Evolutionary conservation across 2,888 invertebrate genomes (phyloP), one percentile per base, ranked within the genome.

Genomic region (Teleiodes luculella): DNA sequence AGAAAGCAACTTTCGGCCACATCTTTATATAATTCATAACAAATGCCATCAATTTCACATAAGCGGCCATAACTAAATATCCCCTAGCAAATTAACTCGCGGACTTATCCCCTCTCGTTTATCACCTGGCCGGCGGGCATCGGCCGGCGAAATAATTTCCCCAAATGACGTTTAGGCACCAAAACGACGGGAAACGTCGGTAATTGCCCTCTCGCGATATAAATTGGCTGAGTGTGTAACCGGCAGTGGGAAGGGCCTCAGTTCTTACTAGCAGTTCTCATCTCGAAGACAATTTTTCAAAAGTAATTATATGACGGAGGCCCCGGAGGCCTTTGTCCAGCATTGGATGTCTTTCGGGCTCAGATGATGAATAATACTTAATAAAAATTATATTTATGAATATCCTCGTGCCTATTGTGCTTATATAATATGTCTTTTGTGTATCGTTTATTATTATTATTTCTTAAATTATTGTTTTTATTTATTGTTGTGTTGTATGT

Each of bases 201-300:
- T 83, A 83, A 85, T 85, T 81, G 82, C 83, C 83, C 78, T 76
- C 83, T 78, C 79, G 80, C 76, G 68, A 73, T 81, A 83, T 83
- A 86, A 85, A 85, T 85, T 85, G 83, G 79, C 82, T 77, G 81
- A 83, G 83, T 80, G 80, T 80, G 78, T 78, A 77, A 72, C 80
- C 79, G 78, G 75, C 74, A 76, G 74, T 74, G 74, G 78, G 80
- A 74, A 74, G 79, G 75, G 68, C 72, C 70, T 24, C 53, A 36
- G 52, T 46, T 55, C 55, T 62, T 76, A 81, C 80, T 67, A 62
- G 13, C 16, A 4, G 37, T 55, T 53, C 54, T 59, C 48, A 46
- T 10, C 1, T 11, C n/a, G n/a, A n/a, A n/a, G n/a, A n/a, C n/a
- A n/a, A n/a, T n/a, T n/a, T n/a, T n/a, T n/a, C n/a, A n/a, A n/a